Base-by-base conservation (phyloP, 2,888 invertebrate genomes). In the Nezara viridula region DNA sequence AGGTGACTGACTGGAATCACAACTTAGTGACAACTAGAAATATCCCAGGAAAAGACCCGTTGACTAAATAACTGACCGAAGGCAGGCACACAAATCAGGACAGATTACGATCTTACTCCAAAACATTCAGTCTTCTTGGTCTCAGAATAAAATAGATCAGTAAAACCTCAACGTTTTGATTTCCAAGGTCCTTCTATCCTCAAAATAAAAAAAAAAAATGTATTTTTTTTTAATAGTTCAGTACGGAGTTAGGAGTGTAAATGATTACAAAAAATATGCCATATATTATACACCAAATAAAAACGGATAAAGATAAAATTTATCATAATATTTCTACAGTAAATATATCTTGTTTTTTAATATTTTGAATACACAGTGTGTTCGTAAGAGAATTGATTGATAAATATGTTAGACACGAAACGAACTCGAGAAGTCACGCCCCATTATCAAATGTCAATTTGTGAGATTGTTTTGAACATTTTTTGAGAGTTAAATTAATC, bases 51-150 rank as follows among this genome's bases (percentile, higher is more conserved):
- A 73, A 27, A 73, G 37, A 37, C n/a, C 37, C 37, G 37, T 73
- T 73, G 66, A 73, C 66, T 73, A 37, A 73, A 73, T 73, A 73
- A 73, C 66, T 37, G 19, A 19, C 66, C 60, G 27, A 37, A 37
- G 66, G 16, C 66, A 37, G 37, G 66, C 7, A 73, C 66, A 73
- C 66, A 73, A 73, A 73, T 73, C 66, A 73, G 19, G 37, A 4
- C 19, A 37, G 66, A 73, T 73, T 37, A 73, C 66, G 19, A 73
- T 73, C 66, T 73, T 73, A 73, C 66, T 66, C 66, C 66, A 16
- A 37, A 73, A 19, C 66, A 60, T 60, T 60, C 60, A 60, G 60
- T 73, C 66, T 73, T 73, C 21, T 0, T 27, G 14, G 2, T 21
- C 14, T 37, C 21, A 12, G 27, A 73, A 73, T 37, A 37, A 37